phyloP scores from a whole-genome alignment of 2,797 vertebrate genomes.

The Chrosomus eos region DNA sequence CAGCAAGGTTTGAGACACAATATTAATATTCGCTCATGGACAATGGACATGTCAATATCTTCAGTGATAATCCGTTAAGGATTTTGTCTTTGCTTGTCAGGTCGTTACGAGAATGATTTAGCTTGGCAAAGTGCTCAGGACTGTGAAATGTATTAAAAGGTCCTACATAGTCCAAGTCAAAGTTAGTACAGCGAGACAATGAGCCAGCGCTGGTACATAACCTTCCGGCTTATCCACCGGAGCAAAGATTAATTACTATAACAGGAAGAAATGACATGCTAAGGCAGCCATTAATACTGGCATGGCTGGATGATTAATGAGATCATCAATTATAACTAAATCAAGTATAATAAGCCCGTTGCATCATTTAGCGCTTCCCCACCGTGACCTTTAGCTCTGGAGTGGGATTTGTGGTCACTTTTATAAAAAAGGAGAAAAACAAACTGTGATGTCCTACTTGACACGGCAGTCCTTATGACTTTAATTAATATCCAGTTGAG shows the following conservation, averaged over 20 bases:
- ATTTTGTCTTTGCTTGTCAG: conserved; percentile 28
- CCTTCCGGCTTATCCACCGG: conserved; percentile 68
- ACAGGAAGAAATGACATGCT: conserved; percentile 80
- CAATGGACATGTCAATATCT: conserved; percentile 24
- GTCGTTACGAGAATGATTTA: conserved; percentile 11
- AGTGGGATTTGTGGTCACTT: conserved; percentile 61
- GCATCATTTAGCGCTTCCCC: conserved; percentile 74
- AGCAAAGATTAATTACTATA: conserved; percentile 80
- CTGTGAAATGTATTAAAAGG: conserved; percentile 51
- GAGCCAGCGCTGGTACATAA: conserved; percentile 68
- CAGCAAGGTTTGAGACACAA: conserved; percentile 18
- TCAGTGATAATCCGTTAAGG: conserved; percentile 33
- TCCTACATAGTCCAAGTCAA: conserved; percentile 48
- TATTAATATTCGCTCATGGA: conserved; percentile 8
- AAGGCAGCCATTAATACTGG: conserved; percentile 82
- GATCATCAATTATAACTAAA: conserved; percentile 82
- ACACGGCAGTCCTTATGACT: conserved; percentile 7
- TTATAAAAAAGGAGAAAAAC: conserved; percentile 59
- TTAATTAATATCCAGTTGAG: conserved; percentile 22
- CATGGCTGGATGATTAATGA: conserved; percentile 82
- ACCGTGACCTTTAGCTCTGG: conserved; percentile 71
- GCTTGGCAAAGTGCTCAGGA: conserved; percentile 31
- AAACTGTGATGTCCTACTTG: conserved; percentile 50
- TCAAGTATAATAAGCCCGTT: conserved; percentile 81
- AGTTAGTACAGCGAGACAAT: conserved; percentile 61